Evolutionary conservation across 2,113 vertebrate species (phyloP).

Genomic region (Fukomys damarensis): DNA sequence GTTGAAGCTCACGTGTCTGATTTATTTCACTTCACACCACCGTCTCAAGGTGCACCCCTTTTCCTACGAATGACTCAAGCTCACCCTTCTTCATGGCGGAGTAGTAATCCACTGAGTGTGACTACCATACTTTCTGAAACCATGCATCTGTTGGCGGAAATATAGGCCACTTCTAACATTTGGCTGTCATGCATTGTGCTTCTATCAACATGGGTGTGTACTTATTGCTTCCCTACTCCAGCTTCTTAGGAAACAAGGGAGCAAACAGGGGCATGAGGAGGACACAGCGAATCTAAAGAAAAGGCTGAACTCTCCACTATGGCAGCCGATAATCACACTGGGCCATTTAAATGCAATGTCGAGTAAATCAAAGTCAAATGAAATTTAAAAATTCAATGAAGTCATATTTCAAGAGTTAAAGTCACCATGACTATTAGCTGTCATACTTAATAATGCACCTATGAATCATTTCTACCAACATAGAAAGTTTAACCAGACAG

Average conservation of each 20-base stretch:
- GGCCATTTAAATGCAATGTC: neutral
- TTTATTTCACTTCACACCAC: neutral
- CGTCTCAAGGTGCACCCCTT: neutral
- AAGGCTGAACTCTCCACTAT: neutral
- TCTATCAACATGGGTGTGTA: neutral
- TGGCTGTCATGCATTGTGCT: neutral
- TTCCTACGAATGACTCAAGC: neutral
- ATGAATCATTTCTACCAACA: neutral
- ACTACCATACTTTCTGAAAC: neutral
- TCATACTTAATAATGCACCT: neutral
- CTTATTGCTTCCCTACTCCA: neutral
- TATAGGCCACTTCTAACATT: neutral
- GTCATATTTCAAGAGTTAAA: neutral
- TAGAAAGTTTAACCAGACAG: neutral
- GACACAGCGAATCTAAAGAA: neutral
- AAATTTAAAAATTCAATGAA: neutral
- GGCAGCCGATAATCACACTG: neutral
- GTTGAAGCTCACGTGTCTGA: neutral
- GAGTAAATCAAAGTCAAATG: neutral
- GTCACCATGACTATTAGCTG: neutral
- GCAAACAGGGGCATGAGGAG: neutral
- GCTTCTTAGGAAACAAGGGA: neutral
- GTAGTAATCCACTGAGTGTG: neutral
- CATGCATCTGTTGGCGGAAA: neutral
- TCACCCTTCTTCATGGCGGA: neutral